Evolutionary conservation across 2,888 invertebrate genomes (phyloP).

Genomic region (Pachydiplax longipennis): DNA sequence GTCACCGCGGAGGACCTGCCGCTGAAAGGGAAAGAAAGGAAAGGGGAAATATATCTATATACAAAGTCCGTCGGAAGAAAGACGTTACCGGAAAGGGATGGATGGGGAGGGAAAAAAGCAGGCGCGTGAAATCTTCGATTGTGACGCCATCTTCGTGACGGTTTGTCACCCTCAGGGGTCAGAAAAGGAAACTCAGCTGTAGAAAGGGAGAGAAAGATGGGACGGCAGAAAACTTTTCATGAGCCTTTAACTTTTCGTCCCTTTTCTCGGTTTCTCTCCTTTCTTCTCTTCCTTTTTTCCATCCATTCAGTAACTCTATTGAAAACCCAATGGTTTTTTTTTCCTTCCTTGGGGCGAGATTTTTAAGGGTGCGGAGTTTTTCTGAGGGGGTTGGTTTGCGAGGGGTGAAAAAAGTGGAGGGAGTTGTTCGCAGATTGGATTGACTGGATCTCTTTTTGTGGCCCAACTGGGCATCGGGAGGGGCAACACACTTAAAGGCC

Average conservation of each 20-base stretch:
- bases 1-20: background rate
- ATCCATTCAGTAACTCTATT: background rate
- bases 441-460: background rate
- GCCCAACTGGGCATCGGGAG: background rate
- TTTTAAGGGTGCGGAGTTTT: background rate
- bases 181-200: background rate
- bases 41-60: background rate
- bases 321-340: background rate
- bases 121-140: background rate
- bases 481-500: background rate
- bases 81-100: background rate
- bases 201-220: background rate
- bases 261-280: background rate
- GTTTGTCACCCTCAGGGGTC: conserved; percentile 1
- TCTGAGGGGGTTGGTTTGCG: background rate
- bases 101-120: background rate
- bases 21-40: background rate
- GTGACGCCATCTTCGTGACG: background rate
- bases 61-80: background rate
- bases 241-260: background rate
- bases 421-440: background rate
- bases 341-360: background rate
- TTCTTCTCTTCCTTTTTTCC: background rate
- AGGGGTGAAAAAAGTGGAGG: background rate
- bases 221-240: background rate